Percentiles rank a stretch among this genome's conserved stretches.
Evolutionary conservation across 2,888 invertebrate species (phyloP).

Genomic region (Teleiodes luculella): DNA sequence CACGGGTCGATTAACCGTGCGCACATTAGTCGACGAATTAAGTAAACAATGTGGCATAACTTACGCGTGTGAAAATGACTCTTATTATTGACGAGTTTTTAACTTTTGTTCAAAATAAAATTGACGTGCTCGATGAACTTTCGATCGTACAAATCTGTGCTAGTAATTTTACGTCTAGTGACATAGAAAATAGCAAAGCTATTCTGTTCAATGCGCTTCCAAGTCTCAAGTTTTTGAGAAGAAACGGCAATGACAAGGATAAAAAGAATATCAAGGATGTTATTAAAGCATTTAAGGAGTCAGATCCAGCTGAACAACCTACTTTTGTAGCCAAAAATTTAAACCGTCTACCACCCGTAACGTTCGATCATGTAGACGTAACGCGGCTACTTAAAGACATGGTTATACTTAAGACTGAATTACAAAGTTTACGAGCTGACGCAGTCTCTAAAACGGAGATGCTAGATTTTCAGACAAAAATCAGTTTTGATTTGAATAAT

Average conservation of each 20-base stretch:
- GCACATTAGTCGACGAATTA: too few species aligned
- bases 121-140: background rate
- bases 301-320: constrained; percentile 11
- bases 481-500: background rate
- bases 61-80: too few species aligned
- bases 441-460: constrained; percentile 8
- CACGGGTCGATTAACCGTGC: too few species aligned
- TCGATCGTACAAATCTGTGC: constrained; percentile 8
- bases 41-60: too few species aligned
- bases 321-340: constrained; percentile 17
- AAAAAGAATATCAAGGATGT: constrained; percentile 18
- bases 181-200: constrained; percentile 1
- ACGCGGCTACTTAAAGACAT: constrained; percentile 12
- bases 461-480: constrained; percentile 4
- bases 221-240: background rate
- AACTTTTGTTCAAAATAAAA: constrained; percentile 5
- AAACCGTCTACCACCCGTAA: constrained; percentile 16
- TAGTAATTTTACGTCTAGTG: background rate
- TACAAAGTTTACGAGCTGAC: constrained; percentile 6
- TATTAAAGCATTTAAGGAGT: constrained; percentile 18
- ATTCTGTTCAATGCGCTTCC: background rate
- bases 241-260: constrained; percentile 18
- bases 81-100: constrained; percentile 1
- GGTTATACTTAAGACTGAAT: background rate
- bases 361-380: constrained; percentile 16